Evolutionary conservation across 2,797 vertebrate genomes (phyloP), one percentile per base, ranked within the genome.

Genomic region (Hylomyscus alleni): DNA sequence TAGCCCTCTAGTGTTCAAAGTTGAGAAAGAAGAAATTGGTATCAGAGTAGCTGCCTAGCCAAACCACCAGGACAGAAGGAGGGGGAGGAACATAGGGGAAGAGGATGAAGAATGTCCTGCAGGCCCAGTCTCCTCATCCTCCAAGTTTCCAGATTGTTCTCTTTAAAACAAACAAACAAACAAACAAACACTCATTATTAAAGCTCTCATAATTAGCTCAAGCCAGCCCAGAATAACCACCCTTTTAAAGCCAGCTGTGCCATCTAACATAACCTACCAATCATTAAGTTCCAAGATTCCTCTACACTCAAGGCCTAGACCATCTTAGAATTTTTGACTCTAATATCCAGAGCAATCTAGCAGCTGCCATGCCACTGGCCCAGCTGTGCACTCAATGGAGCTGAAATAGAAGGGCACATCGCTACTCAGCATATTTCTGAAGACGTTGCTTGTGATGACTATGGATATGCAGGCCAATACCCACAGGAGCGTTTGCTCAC

Each of bases 391-490:
- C 40, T 80, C 58, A 20, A 0, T 3, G 54, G 77, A 91, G 34
- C 90, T 65, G 29, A 86, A 65, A 89, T 44, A 89, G 85, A 94
- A 89, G 67, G 26, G 34, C 9, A 1, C 37, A 19, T 67, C 4
- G 14, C 54, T n/a, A 87, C 50, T 94, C 60, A 89, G 87, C 89
- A 87, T 54, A 54, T 62, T 97, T 91, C 73, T 47, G 47, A 85
- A 54, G 67, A 47, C 24, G 31, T 13, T 29, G 34, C 47, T 56
- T 15, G 20, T 69, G 58, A 80, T 93, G 52, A 78, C 26, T 73
- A 26, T 40, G 56, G n/a, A 13, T 52, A 52, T 17, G 54, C n/a
- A 93, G 62, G 90, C 44, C 50, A 92, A 90, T 0, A 19, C 89
- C 69, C 58, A 44, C 62, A 56, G 50, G 93, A 92, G 15, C 47